Evolutionary conservation across 2,113 vertebrate genomes (phyloP).

Genomic region (Hyaena hyaena): DNA sequence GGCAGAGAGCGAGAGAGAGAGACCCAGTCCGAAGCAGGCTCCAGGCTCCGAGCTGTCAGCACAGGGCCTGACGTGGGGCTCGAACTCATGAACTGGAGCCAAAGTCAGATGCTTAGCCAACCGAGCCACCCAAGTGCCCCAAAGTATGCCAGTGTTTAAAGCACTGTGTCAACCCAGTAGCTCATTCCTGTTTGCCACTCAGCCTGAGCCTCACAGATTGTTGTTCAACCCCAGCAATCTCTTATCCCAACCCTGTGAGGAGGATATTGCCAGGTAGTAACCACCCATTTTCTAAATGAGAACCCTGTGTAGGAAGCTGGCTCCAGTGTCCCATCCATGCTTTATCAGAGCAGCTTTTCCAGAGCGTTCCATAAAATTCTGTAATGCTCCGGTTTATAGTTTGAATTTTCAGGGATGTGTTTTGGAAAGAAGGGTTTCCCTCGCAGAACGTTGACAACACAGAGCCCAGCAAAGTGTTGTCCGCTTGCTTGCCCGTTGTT

Average conservation of each 20-base stretch:
- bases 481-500: not conserved
- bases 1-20: too few species aligned
- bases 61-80: too few species aligned
- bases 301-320: accelerated
- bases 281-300: not conserved
- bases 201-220: not conserved
- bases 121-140: too few species aligned
- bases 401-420: not conserved
- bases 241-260: not conserved
- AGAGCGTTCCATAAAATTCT: too few species aligned
- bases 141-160: not conserved
- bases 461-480: accelerated
- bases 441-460: too few species aligned
- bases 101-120: too few species aligned
- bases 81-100: too few species aligned
- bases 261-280: not conserved
- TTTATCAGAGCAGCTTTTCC: not conserved
- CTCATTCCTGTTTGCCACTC: not conserved
- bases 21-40: too few species aligned
- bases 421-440: not conserved
- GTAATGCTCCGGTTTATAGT: not conserved
- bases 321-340: not conserved
- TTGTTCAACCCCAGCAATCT: not conserved
- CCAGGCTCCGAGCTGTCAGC: too few species aligned
- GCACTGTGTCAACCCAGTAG: accelerated